Evolutionary conservation across 2,113 vertebrate species (phyloP).

Genomic region (Scopus umbretta): DNA sequence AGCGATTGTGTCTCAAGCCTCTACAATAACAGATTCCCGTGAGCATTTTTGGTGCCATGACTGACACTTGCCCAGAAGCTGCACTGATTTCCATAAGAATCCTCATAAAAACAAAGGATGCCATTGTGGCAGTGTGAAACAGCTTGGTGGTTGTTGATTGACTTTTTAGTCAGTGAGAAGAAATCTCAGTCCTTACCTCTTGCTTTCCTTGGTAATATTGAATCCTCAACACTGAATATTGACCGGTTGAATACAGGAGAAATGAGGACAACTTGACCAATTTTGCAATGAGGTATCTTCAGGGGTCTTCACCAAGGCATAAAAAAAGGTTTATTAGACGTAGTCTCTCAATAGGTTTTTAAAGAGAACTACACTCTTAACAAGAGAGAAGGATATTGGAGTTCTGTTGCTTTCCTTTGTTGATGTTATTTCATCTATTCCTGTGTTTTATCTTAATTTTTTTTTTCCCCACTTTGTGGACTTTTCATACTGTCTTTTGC

Average conservation of each 20-base stretch:
- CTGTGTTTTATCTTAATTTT: background rate
- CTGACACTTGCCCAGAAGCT: background rate
- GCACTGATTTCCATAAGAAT: conserved; percentile 22
- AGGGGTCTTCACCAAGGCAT: background rate
- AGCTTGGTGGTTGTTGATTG: background rate
- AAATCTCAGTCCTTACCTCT: background rate
- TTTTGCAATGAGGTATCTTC: background rate
- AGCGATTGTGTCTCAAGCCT: background rate
- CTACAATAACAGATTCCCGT: background rate
- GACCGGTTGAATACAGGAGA: background rate
- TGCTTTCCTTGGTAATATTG: background rate
- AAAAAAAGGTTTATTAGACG: background rate
- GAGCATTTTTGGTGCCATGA: background rate
- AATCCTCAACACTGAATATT: background rate
- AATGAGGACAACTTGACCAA: background rate
- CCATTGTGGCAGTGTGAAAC: background rate
- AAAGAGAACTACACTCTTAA: background rate
- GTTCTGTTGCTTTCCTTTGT: background rate
- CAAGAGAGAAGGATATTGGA: background rate
- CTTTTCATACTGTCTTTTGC: background rate
- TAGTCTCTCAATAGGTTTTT: background rate
- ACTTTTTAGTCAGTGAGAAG: background rate
- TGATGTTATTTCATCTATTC: background rate
- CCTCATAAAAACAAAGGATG: background rate
- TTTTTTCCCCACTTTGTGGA: background rate